Percentiles rank a stretch among this genome's conserved stretches.
Evolutionary conservation across 2,113 vertebrate species (phyloP).

Genomic region (Coreoperca whiteheadi): DNA sequence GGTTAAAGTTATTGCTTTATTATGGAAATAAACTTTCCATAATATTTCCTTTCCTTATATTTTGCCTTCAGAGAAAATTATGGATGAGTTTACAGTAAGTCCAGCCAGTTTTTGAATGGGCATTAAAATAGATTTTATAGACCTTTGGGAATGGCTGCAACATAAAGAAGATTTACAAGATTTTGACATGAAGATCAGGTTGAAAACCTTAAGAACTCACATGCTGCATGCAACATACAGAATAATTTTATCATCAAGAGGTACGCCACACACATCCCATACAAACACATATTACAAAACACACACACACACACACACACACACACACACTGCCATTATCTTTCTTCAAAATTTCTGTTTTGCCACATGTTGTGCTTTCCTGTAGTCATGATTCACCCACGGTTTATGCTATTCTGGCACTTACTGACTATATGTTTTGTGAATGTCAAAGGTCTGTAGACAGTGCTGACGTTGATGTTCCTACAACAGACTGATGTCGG

Average conservation of each 20-base stretch:
- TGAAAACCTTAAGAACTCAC: background rate
- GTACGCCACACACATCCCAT: background rate
- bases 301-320: slow-evolving; percentile 24
- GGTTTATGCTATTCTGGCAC: slow-evolving; percentile 27
- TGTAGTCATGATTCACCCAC: slow-evolving; percentile 50
- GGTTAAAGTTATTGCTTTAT: slow-evolving; percentile 35
- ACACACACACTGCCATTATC: slow-evolving; percentile 41
- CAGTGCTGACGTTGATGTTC: slow-evolving; percentile 35
- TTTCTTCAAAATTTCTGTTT: slow-evolving; percentile 39
- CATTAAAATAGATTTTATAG: background rate
- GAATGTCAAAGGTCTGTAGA: slow-evolving; percentile 60
- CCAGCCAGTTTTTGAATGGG: background rate
- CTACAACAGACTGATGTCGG: background rate
- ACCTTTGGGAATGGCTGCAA: background rate
- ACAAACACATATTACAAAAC: slow-evolving; percentile 14
- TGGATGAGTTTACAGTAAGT: background rate
- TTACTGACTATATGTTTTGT: slow-evolving; percentile 49
- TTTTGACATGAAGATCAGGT: background rate
- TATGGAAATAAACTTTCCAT: slow-evolving; percentile 43
- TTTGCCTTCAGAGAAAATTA: background rate
- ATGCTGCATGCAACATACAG: background rate
- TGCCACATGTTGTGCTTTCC: slow-evolving; percentile 37
- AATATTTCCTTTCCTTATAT: too few relatives aligned
- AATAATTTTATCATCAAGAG: background rate
- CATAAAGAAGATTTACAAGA: background rate